Conservation (phyloP, 64 coral and sea anemone species). For the Montipora sp. region DNA sequence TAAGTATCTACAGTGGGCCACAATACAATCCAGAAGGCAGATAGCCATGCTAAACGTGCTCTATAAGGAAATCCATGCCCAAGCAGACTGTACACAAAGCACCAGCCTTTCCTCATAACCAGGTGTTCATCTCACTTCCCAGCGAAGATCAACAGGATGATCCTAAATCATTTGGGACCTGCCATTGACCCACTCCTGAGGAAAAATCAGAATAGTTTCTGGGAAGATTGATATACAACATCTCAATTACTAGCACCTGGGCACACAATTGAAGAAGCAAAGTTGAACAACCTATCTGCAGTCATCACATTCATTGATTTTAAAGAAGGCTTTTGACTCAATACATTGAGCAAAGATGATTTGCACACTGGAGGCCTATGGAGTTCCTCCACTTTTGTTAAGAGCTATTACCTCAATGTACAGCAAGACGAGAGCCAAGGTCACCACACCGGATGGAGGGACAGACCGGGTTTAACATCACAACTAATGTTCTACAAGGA, state of each 20-base stretch:
- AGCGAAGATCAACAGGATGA: neutral
- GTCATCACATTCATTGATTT: conserved; percentile 54
- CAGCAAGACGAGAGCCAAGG: neutral
- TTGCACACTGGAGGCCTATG: neutral
- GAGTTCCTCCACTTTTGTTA: neutral
- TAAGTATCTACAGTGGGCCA: too few relatives aligned
- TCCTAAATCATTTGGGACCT: neutral
- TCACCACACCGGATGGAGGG: conserved; percentile 5
- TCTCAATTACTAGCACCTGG: too few relatives aligned
- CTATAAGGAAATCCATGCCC: too few relatives aligned
- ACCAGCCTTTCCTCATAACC: too few relatives aligned
- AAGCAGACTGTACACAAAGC: too few relatives aligned
- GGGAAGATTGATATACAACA: too few relatives aligned
- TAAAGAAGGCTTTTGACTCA: conserved; percentile 44
- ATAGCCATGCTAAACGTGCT: too few relatives aligned
- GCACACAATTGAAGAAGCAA: conserved; percentile 9
- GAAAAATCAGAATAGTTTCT: neutral
- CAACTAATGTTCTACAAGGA: neutral
- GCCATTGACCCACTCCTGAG: conserved; percentile 26
- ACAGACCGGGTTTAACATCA: conserved; percentile 16
- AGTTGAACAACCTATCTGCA: conserved; percentile 1
- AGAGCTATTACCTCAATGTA: neutral
- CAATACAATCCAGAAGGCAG: too few relatives aligned
- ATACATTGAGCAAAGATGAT: conserved; percentile 39
- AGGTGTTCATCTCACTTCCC: too few relatives aligned